Evolutionary conservation across 1,140 invertebrate species (phyloP).

Genomic region (Ceratina australensis): DNA sequence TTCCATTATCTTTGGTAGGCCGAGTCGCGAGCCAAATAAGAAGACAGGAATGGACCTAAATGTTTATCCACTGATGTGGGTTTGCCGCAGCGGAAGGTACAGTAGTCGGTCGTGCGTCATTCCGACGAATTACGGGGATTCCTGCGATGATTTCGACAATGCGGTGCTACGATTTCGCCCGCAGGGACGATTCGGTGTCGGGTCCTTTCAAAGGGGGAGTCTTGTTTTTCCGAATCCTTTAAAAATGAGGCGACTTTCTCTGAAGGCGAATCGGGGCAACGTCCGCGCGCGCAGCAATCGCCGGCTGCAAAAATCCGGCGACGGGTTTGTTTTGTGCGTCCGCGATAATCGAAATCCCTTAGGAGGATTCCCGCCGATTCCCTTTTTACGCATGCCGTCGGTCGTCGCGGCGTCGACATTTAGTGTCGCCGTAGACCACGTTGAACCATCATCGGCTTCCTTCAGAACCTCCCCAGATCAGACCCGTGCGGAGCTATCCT

Average conservation of each 20-base stretch:
- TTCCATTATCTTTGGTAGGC: neutral
- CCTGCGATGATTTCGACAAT: slow-evolving; percentile 9
- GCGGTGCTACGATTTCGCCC: slow-evolving; percentile 6
- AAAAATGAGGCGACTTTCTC: slow-evolving; percentile 28
- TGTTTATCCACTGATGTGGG: neutral
- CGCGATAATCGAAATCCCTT: slow-evolving; percentile 41
- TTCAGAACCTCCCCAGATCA: slow-evolving; percentile 44
- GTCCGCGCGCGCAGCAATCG: slow-evolving; percentile 17
- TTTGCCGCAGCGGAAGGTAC: neutral
- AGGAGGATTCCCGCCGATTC: slow-evolving; percentile 15
- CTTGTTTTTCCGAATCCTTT: slow-evolving; percentile 20
- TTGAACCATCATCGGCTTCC: slow-evolving; percentile 53
- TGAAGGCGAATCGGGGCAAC: slow-evolving; percentile 31
- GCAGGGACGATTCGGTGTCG: neutral
- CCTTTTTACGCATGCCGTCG: slow-evolving; percentile 40
- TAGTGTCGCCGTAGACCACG: slow-evolving; percentile 50
- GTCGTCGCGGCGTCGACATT: slow-evolving; percentile 39
- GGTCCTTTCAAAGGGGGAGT: slow-evolving; percentile 5
- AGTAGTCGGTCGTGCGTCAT: slow-evolving; percentile 16
- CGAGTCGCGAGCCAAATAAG: neutral
- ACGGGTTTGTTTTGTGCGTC: slow-evolving; percentile 16
- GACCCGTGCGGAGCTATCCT: slow-evolving; percentile 40
- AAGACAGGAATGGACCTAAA: neutral
- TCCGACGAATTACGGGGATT: slow-evolving; percentile 23
- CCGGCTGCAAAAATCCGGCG: slow-evolving; percentile 22